Conservation (phyloP, 2,113 vertebrate species). For the Ahaetulla prasina region DNA sequence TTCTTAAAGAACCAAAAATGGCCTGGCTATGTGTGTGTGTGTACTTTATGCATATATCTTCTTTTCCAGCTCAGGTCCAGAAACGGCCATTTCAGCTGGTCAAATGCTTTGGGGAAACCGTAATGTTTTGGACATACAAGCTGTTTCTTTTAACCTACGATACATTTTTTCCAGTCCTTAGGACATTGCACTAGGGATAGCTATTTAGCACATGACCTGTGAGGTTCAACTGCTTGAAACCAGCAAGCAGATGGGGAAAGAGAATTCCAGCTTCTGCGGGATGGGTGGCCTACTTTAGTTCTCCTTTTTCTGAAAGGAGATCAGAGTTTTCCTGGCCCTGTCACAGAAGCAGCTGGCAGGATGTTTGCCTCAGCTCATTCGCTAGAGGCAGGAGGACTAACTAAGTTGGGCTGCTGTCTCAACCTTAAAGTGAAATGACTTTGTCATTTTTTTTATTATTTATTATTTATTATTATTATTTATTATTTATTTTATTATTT, state of each 20-base stretch:
- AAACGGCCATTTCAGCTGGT: background rate
- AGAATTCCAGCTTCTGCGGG: background rate
- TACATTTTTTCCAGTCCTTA: background rate
- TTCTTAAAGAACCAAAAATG: background rate
- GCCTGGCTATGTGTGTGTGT: background rate
- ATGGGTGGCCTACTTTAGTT: slow-evolving; percentile 14
- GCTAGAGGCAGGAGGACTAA: background rate
- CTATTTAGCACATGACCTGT: background rate
- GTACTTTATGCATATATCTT: background rate
- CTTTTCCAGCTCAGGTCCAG: background rate
- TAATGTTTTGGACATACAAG: background rate
- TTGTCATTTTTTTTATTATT: too few species aligned
- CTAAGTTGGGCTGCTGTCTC: background rate
- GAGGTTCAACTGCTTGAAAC: background rate
- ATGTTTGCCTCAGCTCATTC: background rate
- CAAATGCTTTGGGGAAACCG: background rate
- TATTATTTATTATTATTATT: too few species aligned
- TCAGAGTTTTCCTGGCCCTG: background rate
- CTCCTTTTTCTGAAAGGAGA: background rate
- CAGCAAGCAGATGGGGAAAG: slow-evolving; percentile 8
- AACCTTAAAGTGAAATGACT: too few species aligned
- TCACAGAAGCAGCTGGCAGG: slow-evolving; percentile 2
- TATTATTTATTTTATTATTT: too few species aligned
- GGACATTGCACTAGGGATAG: background rate
- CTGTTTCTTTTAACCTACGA: background rate